Base-by-base conservation (phyloP, 1,140 invertebrate species). In the Planococcus citri region DNA sequence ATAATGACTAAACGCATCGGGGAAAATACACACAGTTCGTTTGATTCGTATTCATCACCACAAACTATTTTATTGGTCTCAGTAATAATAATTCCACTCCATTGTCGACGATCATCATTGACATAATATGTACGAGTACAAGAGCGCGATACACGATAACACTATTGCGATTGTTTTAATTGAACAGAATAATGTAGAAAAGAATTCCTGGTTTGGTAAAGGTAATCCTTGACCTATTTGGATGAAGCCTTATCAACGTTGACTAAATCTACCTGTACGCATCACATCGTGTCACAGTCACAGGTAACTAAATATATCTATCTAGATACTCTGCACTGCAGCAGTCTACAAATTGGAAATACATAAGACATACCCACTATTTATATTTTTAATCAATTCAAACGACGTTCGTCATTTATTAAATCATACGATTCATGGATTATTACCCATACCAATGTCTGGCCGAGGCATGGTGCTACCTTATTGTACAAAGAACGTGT, bases 121-220 rank as follows among this genome's bases (percentile, higher is more conserved):
- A 51, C 41, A 51, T 51, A 17, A 51, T n/a, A n/a, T 51, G 41
- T 20, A 51, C 29, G 29, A 33, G 29, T 12, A 6, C 29, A 33
- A 3, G 41, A 17, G 12, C 17, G n/a, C 41, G 41, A 17, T 51
- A 17, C n/a, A 14, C 41, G 6, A 51, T 51, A 51, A 14, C 41
- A 20, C 41, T 17, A 17, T 9, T 14, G 12, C 41, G 41, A 51
- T 51, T 51, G 41, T 51, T 51, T 51, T 51, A 51, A 51, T 51
- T 51, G 41, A 9, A 9, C 17, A n/a, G 12, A 51, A 51, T 51
- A 51, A 51, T 17, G 3, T n/a, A 51, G 10, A 51, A 33, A 51
- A 51, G 41, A 17, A 51, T 51, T 51, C 41, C 41, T 51, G 41
- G 41, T 51, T 51, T 51, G 41, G 41, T 51, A 51, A 51, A 51